Base-by-base conservation (phyloP, 2,113 vertebrate species). In the Pteruthius melanotis region DNA sequence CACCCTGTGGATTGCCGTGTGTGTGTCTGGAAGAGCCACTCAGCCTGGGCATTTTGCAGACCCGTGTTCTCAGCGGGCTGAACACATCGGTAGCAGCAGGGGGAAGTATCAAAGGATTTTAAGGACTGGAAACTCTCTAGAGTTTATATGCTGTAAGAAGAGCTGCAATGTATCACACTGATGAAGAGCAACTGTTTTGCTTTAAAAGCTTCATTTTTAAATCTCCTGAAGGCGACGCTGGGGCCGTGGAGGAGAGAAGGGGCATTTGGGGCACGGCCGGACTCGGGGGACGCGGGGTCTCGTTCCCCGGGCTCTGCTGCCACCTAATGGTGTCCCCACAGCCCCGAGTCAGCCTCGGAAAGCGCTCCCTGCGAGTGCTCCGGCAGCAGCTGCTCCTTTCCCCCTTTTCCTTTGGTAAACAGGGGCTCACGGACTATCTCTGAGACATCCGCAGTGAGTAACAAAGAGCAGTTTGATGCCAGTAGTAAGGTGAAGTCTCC, bases 321-420 rank as follows among this genome's bases (percentile, higher is more conserved):
- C 97, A 89, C 21, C 97, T 74, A 18, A 42, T 5, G 96, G 91
- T 23, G 15, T 5, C 6, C 4, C 2, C 31, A 1, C 47, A 9
- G 13, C 49, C 30, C 83, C n/a, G 27, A 15, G 24, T 0, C 27
- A 3, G 27, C 47, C 15, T 27, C 5, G 27, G 7, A 0, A 31
- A 3, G 4, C 6, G 23, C 49, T 30, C 26, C 42, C 9, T 23
- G 68, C 7, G 1, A 1, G 14, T 13, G 7, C 26, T 20, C 47
- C 0, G 56, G 3, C 9, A 13, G 12, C 37, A 2, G 0, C 23
- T 3, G 30, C 0, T 22, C 16, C 11, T 3, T 52, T 8, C 0
- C 13, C 27, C 28, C 20, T 14, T 30, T 19, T 3, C 3, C 4
- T 23, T 28, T 2, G 17, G 7, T 11, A 6, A 9, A 8, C 40